A percentile compares a stretch with the other conserved stretches of the same genome.
These are phyloP conservation scores for Sprattus sprattus DNA, from an alignment of 2,113 vertebrate genomes.

Conservation along the genomic window DNA sequence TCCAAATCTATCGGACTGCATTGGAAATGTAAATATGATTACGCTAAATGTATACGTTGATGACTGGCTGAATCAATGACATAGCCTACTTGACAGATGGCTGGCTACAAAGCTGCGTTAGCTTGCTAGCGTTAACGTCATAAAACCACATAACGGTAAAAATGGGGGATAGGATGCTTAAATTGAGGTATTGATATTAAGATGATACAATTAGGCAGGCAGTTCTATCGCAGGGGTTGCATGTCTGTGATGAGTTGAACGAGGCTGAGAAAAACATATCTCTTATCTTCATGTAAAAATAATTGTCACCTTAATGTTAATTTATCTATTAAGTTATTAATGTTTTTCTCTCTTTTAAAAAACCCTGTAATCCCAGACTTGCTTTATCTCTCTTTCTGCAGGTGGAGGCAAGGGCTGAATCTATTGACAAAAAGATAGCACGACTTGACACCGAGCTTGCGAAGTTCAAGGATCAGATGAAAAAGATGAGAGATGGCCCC, in stretches of 20 bases:
- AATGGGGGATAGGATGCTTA: no score
- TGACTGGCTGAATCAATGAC: slow-evolving; percentile 44
- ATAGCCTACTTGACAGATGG: slow-evolving; percentile 37
- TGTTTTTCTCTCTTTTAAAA: no score
- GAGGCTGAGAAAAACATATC: no score
- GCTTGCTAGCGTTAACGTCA: background rate
- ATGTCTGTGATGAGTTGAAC: no score
- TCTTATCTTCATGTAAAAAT: no score
- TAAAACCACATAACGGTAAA: background rate
- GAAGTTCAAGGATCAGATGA: slow-evolving; percentile 98
- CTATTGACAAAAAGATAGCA: slow-evolving; percentile 94
- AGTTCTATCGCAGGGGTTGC: no score
- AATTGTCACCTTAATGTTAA: no score
- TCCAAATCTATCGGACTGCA: slow-evolving; percentile 91
- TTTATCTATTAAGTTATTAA: background rate
- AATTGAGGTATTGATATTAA: no score
- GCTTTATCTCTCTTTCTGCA: slow-evolving; percentile 51
- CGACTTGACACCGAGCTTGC: slow-evolving; percentile 88
- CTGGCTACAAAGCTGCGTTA: background rate
- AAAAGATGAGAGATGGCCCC: slow-evolving; percentile 98
- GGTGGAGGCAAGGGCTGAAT: slow-evolving; percentile 92
- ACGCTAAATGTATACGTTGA: background rate
- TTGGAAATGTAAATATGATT: slow-evolving; percentile 83
- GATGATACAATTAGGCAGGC: no score
- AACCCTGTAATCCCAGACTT: background rate